phyloP scores from a whole-genome alignment of 2,113 vertebrate genomes.

The Sporophila hypoxantha region DNA sequence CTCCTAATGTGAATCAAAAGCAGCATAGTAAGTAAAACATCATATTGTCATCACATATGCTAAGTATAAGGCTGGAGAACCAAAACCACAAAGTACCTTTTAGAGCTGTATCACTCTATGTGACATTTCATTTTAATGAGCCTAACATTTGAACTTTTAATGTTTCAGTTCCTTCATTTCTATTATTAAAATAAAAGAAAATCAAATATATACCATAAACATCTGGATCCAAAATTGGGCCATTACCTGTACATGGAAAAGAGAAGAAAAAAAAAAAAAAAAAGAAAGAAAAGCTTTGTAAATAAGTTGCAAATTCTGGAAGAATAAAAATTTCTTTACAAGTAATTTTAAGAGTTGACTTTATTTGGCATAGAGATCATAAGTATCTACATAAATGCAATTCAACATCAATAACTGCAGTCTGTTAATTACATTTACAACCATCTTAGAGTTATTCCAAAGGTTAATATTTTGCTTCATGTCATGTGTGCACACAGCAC shows the following conservation, averaged over 20 bases:
- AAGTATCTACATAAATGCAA: neutral
- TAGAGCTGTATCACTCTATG: neutral
- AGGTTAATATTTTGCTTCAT: neutral
- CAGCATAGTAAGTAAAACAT: neutral
- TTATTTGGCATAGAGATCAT: neutral
- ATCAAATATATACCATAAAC: slow-evolving; percentile 76
- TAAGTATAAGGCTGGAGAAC: neutral
- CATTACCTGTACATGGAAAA: slow-evolving; percentile 68
- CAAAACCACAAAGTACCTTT: slow-evolving; percentile 38
- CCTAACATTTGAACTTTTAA: slow-evolving; percentile 34
- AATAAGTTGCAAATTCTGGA: neutral
- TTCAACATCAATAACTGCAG: neutral
- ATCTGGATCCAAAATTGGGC: slow-evolving; percentile 69
- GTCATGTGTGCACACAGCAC: neutral
- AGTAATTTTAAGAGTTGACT: neutral
- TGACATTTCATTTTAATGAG: slow-evolving; percentile 43
- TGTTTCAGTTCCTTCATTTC: slow-evolving; percentile 35
- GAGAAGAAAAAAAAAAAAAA: slow-evolving; percentile 20
- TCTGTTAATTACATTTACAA: neutral
- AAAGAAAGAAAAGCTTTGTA: slow-evolving; percentile 23
- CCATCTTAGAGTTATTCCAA: neutral
- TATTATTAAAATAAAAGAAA: slow-evolving; percentile 37
- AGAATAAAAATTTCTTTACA: neutral
- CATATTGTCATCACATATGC: slow-evolving; percentile 11
- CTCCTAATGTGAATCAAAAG: neutral